Percentiles rank a stretch among this genome's conserved stretches.
Evolutionary conservation across 2,113 vertebrate species (phyloP).

Genomic region (Eurystomus gularis): DNA sequence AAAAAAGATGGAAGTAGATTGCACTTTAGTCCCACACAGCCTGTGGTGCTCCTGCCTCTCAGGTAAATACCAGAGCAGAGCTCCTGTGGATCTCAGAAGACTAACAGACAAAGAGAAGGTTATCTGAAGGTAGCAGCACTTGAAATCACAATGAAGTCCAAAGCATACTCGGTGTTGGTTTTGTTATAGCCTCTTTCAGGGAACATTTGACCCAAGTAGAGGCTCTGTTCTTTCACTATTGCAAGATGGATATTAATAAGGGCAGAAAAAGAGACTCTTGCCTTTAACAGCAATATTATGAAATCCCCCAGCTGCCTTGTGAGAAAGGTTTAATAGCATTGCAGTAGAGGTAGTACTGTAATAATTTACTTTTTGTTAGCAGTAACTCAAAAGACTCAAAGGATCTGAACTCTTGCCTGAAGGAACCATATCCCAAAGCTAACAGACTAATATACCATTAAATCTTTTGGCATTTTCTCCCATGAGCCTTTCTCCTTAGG

Average conservation of each 20-base stretch:
- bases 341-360: neutral
- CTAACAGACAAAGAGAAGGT: neutral
- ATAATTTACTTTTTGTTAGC: constrained; percentile 3
- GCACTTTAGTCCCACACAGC: neutral
- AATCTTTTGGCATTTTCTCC: neutral
- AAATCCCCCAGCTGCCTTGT: neutral
- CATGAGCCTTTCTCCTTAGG: neutral
- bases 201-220: neutral
- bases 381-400: neutral
- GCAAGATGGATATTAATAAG: neutral
- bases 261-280: neutral
- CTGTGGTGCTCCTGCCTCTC: neutral
- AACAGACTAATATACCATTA: neutral
- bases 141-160: neutral
- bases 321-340: neutral
- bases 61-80: neutral
- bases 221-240: neutral
- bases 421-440: neutral
- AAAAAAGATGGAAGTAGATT: neutral
- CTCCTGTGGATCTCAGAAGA: neutral
- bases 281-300: neutral
- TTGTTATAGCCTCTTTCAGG: neutral
- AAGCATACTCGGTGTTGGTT: neutral
- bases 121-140: neutral
- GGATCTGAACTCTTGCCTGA: neutral